Evolutionary conservation across 2,888 invertebrate genomes (phyloP), one percentile per base, ranked within the genome.

Genomic region (Chironomus riparius): DNA sequence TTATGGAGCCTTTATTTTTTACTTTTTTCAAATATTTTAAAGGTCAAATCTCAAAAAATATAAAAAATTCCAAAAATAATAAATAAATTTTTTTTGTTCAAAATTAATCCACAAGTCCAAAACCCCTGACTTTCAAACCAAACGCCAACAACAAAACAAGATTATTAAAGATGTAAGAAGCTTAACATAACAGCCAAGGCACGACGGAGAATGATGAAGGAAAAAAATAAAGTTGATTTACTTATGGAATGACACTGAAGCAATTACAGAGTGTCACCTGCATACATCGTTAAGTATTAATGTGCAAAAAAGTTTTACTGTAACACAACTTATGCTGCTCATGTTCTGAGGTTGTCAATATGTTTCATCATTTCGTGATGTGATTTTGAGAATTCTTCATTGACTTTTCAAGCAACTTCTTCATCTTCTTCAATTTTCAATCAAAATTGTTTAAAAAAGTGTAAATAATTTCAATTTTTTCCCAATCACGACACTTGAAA

Each of bases 401-500:
- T 13, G 21, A 48, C 48, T 48, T 38, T 38, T 38, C 10, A 38
- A 4, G 38, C n/a, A 38, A 10, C 38, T 38, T 1, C 38, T 38
- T 10, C 10, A 4, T 10, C 2, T 38, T 38, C 1, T 38, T 47
- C 47, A 47, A 47, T 18, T 65, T 72, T 72, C 72, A 72, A 72
- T 72, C 72, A 72, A 62, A 72, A 72, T 24, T 72, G 72, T 72
- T 72, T 72, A 72, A 72, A 68, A 72, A 62, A 72, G 72, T 72
- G 72, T 61, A 62, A 72, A 38, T 62, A 72, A 72, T 62, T 72
- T 72, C 65, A 61, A 47, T 70, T 70, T 50, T 56, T n/a, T 22
- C 50, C 50, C 50, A 47, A 72, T 72, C n/a, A 50, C 28, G 22
- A 24, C 24, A 65, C 65, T 65, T 65, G 65, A 72, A 72, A 71